Evolutionary conservation across 2,888 invertebrate species (phyloP), one percentile per base, ranked within the genome.

Genomic region (Oligia fasciuncula): DNA sequence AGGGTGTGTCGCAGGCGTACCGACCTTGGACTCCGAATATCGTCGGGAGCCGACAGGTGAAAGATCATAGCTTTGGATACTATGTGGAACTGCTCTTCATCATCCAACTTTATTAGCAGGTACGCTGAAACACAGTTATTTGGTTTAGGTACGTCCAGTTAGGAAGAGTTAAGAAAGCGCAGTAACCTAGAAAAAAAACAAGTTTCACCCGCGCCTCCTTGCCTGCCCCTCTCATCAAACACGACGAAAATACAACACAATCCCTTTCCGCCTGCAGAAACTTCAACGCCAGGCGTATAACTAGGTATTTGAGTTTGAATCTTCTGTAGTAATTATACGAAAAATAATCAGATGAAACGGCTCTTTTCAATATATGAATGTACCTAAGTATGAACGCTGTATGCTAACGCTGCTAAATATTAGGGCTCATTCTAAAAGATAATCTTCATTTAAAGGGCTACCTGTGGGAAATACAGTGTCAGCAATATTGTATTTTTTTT

Each of bases 11-110:
- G 89, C 0, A 84, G 82, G 0, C 77, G 88, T 0, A 88, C 90
- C 0, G 91, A 75, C 4, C 86, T 89, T 0, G 35, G 70, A 0
- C 90, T 91, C 0, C 95, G 91, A 0, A 62, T 4, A 0, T 54
- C 6, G 73, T 95, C 92, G 0, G 93, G 91, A 0, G 93, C 92
- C 0, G 94, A 91, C 46, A 96, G 85, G 62, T 95, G 96, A 93
- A 94, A 95, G 8, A 93, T 66, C 0, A 96, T 4, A 0, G 93
- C 95, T 2, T 89, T 82, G 0, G 94, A 91, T 9, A 93, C 93
- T 17, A 94, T 49, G 5, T 91, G 90, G 80, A 96, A 96, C 9
- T 92, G 81, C 0, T 86, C 84, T 6, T 95, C 94, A 4, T 94
- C 93, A 70, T 94, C 93, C 62, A 95, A 43, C 14, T 91, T 90